A percentile compares a stretch with the other conserved stretches of the same genome.
These are phyloP conservation scores for Gavialis gangeticus DNA, from an alignment of 2,113 vertebrate genomes.

Conservation along the genomic window DNA sequence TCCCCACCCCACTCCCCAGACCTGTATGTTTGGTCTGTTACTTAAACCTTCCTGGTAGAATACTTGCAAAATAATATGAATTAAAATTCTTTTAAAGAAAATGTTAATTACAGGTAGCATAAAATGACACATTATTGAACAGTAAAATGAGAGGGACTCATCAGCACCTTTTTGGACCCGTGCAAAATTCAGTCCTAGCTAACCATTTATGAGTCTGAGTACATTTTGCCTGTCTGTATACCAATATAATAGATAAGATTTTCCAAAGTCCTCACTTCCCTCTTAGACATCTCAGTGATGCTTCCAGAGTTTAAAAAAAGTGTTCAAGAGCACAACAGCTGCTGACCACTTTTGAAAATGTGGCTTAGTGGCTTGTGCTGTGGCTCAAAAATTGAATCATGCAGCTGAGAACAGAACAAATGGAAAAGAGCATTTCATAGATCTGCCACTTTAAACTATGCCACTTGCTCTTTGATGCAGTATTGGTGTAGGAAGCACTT, in stretches of 20 bases:
- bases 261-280: background rate
- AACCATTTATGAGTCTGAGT: fast-evolving
- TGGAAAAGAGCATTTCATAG: background rate
- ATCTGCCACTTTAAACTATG: background rate
- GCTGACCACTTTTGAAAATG: background rate
- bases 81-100: background rate
- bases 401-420: background rate
- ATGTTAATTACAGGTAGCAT: background rate
- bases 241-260: background rate
- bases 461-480: background rate
- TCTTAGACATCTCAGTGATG: background rate
- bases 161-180: fast-evolving
- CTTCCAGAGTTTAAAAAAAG: background rate
- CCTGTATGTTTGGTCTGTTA: background rate
- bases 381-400: background rate
- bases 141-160: fast-evolving
- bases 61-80: background rate
- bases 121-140: background rate
- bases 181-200: fast-evolving
- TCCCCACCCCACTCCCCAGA: too few species aligned
- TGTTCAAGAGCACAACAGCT: background rate
- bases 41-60: background rate
- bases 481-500: background rate
- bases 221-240: background rate
- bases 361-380: background rate